These are phyloP conservation scores for Anabas testudineus DNA, from an alignment of 2,797 vertebrate genomes.

Conservation along the genomic window DNA sequence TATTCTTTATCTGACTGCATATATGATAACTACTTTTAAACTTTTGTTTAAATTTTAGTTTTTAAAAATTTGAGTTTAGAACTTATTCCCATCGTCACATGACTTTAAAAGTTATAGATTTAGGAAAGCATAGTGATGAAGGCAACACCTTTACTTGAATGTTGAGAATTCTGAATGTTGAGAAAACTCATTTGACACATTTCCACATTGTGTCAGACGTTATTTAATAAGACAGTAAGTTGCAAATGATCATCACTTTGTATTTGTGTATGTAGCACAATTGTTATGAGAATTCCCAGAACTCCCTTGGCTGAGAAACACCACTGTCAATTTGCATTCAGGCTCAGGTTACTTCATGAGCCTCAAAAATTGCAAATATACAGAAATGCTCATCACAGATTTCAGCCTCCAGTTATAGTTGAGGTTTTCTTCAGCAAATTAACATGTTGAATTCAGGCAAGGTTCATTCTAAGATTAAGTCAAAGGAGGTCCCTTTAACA, in stretches of 20 bases:
- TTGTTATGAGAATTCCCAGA: too few species aligned
- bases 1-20: slow-evolving; percentile 24
- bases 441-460: not conserved
- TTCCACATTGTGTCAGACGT: not conserved
- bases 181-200: not conserved
- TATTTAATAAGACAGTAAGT: not conserved
- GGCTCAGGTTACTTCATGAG: slow-evolving; percentile 3
- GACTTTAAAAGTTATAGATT: slow-evolving; percentile 1
- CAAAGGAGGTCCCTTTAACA: not conserved
- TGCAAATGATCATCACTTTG: slow-evolving; percentile 3
- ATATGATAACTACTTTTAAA: not conserved
- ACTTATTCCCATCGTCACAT: not conserved
- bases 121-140: not conserved
- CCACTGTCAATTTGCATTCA: slow-evolving; percentile 4
- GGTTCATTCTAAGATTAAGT: not conserved
- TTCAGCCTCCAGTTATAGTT: slow-evolving; percentile 10
- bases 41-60: not conserved
- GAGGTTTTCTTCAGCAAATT: slow-evolving; percentile 23
- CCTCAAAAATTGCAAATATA: slow-evolving; percentile 6
- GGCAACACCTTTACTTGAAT: slow-evolving; percentile 3
- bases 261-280: not conserved
- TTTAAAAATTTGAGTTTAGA: not conserved
- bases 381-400: slow-evolving; percentile 1
- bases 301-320: not conserved
- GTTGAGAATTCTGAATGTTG: not conserved